phyloP scores from a whole-genome alignment of 2,888 invertebrate species.

The Pelosia muscerda region DNA sequence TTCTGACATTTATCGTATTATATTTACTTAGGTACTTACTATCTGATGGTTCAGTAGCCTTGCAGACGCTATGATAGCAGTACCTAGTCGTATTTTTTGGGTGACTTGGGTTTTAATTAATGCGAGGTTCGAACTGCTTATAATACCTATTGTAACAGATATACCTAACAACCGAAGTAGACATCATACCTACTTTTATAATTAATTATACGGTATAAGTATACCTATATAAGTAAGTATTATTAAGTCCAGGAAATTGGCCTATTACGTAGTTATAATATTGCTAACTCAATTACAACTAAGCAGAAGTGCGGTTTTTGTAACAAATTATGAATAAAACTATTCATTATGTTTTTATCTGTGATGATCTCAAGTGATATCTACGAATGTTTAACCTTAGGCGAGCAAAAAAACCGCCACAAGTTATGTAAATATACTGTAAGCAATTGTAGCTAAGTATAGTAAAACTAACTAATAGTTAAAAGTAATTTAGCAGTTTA shows the following conservation, averaged over 20 bases:
- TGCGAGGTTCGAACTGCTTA: neutral
- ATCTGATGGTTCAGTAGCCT: no score
- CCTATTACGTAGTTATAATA: neutral
- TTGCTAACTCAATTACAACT: neutral
- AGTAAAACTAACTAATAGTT: no score
- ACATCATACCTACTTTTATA: neutral
- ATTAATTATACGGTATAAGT: neutral
- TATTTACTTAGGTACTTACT: neutral
- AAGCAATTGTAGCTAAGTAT: neutral
- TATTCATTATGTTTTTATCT: neutral
- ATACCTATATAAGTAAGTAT: neutral
- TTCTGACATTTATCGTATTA: neutral
- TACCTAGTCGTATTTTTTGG: no score
- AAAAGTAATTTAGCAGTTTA: no score
- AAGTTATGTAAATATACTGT: neutral
- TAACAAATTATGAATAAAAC: neutral
- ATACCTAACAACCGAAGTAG: neutral
- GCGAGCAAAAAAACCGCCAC: neutral
- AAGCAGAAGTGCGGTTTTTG: constrained; percentile 4
- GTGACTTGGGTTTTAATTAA: neutral
- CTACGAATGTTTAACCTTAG: neutral
- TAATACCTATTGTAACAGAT: neutral
- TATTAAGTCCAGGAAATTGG: neutral
- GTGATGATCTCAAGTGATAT: neutral
- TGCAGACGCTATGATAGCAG: neutral